Evolutionary conservation across 2,113 vertebrate species (phyloP), one percentile per base, ranked within the genome.

Genomic region (Galemys pyrenaicus): DNA sequence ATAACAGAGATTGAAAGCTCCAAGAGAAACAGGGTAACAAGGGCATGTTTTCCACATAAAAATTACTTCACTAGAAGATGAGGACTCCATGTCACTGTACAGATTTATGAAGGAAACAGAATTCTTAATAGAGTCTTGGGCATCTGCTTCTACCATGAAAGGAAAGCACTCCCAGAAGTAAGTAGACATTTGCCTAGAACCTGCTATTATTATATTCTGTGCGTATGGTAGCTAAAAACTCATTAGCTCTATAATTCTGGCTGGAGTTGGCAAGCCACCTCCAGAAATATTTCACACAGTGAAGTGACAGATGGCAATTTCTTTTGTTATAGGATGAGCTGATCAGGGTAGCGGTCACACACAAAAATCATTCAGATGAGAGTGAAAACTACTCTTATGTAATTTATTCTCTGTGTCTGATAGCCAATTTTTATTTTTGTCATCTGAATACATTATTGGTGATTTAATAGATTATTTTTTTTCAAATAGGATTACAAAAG

Each of bases 41-140:
- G 90, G 87, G 88, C 81, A 94, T 95, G 85, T 94, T 96, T 96
- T 96, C 71, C 64, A 49, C 49, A 56, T 93, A 94, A 95, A 97
- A 97, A 93, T 91, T 64, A 79, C 90, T 96, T 95, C 77, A 64
- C 22, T 44, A 89, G 85, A 94, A 67, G 90, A 79, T 93, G 90
- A 97, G 74, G 94, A 96, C 93, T 96, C 92, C 73, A 91, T 95
- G 95, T 96, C 88, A 92, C 94, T 87, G 67, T 95, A 89, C 96
- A 97, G 97, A 96, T 97, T 97, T 97, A 96, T 91, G 95, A 97
- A 96, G 97, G 97, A 97, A 97, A 97, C 96, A 97, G 96, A 97
- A 97, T 97, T 97, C 94, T 95, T 97, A 97, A 97, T 96, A 97
- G 97, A 80, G 90, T 78, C 85, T 97, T 3, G n/a, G 97, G 97